Percentiles rank a stretch among this genome's conserved stretches.
phyloP scores from a whole-genome alignment of 2,888 invertebrate species.

The Rotaria socialis region DNA sequence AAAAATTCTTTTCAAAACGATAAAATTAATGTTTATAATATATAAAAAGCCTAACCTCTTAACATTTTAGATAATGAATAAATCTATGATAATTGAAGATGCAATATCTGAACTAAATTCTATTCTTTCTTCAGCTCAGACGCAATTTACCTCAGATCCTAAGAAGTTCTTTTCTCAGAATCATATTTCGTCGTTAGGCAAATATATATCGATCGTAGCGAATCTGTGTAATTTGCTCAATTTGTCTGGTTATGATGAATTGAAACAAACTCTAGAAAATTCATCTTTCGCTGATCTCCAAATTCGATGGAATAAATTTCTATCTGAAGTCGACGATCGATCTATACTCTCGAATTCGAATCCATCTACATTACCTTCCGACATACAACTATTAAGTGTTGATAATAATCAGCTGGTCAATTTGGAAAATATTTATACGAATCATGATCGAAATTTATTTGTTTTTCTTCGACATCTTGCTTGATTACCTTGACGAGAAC shows the following conservation, averaged over 20 bases:
- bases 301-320: not conserved
- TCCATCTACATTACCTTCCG: not conserved
- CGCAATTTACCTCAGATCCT: not conserved
- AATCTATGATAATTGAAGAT: not conserved
- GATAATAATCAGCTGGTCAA: not conserved
- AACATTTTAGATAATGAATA: not conserved
- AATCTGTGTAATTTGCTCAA: not conserved
- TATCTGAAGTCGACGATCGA: not conserved
- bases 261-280: not conserved
- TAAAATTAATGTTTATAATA: no score
- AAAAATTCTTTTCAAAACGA: no score
- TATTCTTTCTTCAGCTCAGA: not conserved
- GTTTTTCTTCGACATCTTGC: constrained; percentile 44
- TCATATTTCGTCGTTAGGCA: not conserved
- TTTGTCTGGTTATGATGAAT: not conserved
- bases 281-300: not conserved
- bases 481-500: constrained; percentile 46
- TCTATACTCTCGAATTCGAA: not conserved
- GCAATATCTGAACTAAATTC: not conserved
- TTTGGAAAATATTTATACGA: not conserved
- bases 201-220: not conserved
- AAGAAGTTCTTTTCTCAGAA: not conserved
- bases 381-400: not conserved
- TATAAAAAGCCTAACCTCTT: no score
- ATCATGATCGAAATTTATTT: constrained; percentile 23